Base-by-base conservation (phyloP, 2,888 invertebrate genomes). In the Macroteleia sp. region DNA sequence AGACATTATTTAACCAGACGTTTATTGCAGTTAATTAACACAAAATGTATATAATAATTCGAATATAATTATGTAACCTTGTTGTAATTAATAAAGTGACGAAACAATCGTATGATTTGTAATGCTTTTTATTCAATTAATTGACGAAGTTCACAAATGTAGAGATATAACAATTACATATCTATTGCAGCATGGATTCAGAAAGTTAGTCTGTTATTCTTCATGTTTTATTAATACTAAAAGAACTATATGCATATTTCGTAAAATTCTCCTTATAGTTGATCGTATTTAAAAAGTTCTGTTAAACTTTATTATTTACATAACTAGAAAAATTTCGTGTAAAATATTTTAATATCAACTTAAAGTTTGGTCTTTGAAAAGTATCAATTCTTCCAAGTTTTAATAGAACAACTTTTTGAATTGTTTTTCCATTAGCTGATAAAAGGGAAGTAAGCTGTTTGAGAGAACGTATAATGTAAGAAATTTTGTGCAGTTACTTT, bases 361-460 rank as follows among this genome's bases (percentile, higher is more conserved):
- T 17, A 9, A 25, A 61, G 46, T 36, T 61, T 36, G 28, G 25
- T 17, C 28, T 36, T 48, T 32, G 39, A 36, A 25, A 61, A 61
- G 61, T 61, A 61, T 61, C 48, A 61, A 61, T 61, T 59, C 48
- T 17, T 17, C 34, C 52, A 64, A 67, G 28, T 67, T 67, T 44
- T 44, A 54, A 56, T 56, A 56, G 66, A 46, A 56, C 56, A 67
- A 67, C 66, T 67, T 67, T 54, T 54, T 54, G 46, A 46, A 56
- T 67, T 67, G 56, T 67, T 67, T 56, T 46, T 67, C 56, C 36
- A 46, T 67, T 46, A 67, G 39, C 36, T 67, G 54, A 36, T 56
- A 56, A 54, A 66, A 54, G n/a, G 25, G 9, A 17, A 44, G 34
- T 22, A 17, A 34, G 12, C 52, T 22, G 39, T 54, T 32, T 17